Percentiles rank a stretch among this genome's conserved stretches.
phyloP scores from a whole-genome alignment of 2,113 vertebrate species.

The Chelonoidis abingdonii region DNA sequence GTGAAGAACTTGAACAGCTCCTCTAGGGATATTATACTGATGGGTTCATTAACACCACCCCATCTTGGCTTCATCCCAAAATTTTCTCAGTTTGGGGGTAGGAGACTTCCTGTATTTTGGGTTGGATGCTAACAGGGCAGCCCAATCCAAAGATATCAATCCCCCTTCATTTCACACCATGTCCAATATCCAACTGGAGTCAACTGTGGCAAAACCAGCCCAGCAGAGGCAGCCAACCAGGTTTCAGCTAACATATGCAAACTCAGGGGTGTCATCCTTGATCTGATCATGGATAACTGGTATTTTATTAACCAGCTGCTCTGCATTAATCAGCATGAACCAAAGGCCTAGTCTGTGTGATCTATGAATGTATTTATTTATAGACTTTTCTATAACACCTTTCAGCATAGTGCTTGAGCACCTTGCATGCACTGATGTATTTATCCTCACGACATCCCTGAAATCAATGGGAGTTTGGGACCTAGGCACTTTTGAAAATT shows the following conservation, averaged over 20 bases:
- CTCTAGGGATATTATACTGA: too few species aligned
- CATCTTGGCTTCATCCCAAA: neutral
- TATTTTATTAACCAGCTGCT: neutral
- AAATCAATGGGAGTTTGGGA: neutral
- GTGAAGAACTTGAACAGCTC: accelerated
- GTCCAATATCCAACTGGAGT: neutral
- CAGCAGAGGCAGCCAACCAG: neutral
- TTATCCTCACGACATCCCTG: neutral
- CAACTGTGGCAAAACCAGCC: neutral
- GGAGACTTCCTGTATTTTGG: neutral
- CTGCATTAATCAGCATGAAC: neutral
- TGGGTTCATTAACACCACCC: neutral
- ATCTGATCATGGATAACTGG: neutral
- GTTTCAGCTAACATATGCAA: neutral
- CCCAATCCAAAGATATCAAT: neutral
- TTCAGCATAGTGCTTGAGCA: neutral
- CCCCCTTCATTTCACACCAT: neutral
- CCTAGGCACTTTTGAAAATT: neutral
- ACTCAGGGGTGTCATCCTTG: neutral
- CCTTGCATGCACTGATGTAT: neutral
- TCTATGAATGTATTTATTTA: neutral
- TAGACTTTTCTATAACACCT: neutral
- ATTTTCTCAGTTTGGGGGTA: neutral
- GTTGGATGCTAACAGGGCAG: neutral
- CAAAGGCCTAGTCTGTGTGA: neutral